These are phyloP conservation scores for Eupithecia subfuscata DNA, from an alignment of 2,888 invertebrate genomes.

Conservation along the genomic window DNA sequence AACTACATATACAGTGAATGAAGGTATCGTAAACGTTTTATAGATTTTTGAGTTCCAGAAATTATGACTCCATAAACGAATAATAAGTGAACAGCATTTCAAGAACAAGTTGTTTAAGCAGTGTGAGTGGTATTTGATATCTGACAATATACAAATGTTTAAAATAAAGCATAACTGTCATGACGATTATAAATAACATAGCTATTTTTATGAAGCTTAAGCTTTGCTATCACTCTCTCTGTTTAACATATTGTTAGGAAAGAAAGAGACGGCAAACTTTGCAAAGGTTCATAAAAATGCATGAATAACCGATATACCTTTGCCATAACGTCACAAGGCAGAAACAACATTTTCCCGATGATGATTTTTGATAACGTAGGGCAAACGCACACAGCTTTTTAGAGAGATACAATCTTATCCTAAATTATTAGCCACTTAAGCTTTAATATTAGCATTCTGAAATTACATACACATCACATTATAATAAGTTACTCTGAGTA, in stretches of 20 bases:
- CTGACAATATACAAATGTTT: constrained; percentile 60
- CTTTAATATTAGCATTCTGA: constrained; percentile 70
- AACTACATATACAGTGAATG: background rate
- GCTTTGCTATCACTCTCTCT: constrained; percentile 7
- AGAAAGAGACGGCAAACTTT: constrained; percentile 12
- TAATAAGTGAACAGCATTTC: constrained; percentile 6
- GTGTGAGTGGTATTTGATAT: constrained; percentile 76
- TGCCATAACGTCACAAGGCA: constrained; percentile 36
- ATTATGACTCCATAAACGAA: background rate
- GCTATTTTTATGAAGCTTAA: constrained; percentile 8
- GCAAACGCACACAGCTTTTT: constrained; percentile 46
- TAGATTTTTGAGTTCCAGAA: background rate
- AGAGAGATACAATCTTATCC: constrained; percentile 73
- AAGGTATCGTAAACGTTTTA: background rate
- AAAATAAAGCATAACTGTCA: constrained; percentile 71
- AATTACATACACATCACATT: constrained; percentile 64
- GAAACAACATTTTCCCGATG: constrained; percentile 25
- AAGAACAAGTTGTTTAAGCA: constrained; percentile 69
- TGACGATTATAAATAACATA: constrained; percentile 51
- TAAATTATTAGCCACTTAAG: constrained; percentile 78
- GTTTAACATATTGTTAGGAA: background rate
- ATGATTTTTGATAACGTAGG: constrained; percentile 35
- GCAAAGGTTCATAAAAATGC: constrained; percentile 17
- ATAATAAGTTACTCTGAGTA: constrained; percentile 63
- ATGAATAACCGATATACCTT: constrained; percentile 30